Evolutionary conservation across 2,113 vertebrate species (phyloP).

Genomic region (Rallus limicola): DNA sequence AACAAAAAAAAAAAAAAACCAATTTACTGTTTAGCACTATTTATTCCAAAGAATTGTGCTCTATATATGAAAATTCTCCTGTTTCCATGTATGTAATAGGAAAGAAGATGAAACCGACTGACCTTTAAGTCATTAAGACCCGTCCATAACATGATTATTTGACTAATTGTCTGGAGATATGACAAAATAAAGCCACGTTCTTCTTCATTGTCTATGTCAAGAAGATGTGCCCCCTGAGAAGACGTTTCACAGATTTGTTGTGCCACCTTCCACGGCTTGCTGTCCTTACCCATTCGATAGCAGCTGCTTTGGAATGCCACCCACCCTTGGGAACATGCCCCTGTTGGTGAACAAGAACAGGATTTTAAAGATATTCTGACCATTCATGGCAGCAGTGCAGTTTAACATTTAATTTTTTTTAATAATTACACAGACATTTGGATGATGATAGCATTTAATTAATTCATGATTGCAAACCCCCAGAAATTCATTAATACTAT

Average conservation of each 20-base stretch:
- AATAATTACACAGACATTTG: background rate
- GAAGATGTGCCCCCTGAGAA: constrained; percentile 75
- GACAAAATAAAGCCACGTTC: constrained; percentile 78
- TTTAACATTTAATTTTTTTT: background rate
- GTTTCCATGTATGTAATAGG: background rate
- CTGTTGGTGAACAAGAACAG: constrained; percentile 51
- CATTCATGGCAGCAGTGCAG: background rate
- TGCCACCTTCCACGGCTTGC: constrained; percentile 77
- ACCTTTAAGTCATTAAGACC: constrained; percentile 85
- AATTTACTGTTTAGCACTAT: background rate
- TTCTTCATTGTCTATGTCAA: constrained; percentile 77
- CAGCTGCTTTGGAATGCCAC: constrained; percentile 80
- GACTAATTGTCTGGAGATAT: constrained; percentile 72
- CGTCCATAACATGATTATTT: constrained; percentile 84
- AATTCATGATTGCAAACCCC: fast-evolving
- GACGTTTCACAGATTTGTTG: constrained; percentile 65
- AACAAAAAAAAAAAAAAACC: background rate
- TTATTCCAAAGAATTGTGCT: background rate
- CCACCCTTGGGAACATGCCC: constrained; percentile 82
- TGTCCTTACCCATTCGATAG: constrained; percentile 73
- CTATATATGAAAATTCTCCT: background rate
- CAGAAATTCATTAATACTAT: background rate
- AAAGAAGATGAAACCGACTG: background rate
- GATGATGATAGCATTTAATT: background rate
- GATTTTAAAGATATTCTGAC: background rate